Evolutionary conservation across 2,113 vertebrate species (phyloP).

Genomic region (Lathamus discolor): DNA sequence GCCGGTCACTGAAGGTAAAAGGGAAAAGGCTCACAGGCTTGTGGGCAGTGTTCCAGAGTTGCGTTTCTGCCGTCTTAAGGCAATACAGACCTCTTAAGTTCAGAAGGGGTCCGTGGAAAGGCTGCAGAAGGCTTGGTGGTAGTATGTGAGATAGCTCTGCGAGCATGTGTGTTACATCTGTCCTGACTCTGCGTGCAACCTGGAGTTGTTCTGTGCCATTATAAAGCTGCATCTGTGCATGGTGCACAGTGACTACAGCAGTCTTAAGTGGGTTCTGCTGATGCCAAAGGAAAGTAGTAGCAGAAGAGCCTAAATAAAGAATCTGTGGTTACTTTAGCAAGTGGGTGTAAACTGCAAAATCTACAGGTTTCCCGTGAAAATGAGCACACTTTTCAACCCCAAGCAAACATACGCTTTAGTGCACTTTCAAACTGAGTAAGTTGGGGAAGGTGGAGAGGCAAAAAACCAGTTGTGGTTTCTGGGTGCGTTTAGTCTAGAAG

Average conservation of each 20-base stretch:
- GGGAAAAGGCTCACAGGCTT: neutral
- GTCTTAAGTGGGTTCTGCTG: neutral
- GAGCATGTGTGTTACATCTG: accelerated
- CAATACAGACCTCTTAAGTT: accelerated
- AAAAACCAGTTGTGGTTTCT: neutral
- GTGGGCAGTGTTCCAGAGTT: neutral
- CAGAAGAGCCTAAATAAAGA: neutral
- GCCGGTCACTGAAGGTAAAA: accelerated
- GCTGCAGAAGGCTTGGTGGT: neutral
- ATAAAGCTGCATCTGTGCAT: neutral
- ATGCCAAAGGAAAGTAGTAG: neutral
- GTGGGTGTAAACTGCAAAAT: neutral
- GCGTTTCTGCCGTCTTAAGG: neutral
- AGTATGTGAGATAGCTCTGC: neutral
- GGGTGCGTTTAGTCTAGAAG: neutral
- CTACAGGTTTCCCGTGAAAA: neutral
- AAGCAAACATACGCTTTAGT: accelerated
- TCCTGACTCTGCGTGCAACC: neutral
- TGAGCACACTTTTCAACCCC: neutral
- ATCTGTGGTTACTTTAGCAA: neutral
- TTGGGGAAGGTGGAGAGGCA: neutral
- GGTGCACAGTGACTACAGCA: neutral
- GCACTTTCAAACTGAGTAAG: neutral
- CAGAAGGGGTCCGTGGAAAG: neutral
- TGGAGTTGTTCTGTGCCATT: neutral